A percentile compares a stretch with the other conserved stretches of the same genome.
Evolutionary conservation across 2,797 vertebrate species (phyloP).

Genomic region (Sebastes alutus): DNA sequence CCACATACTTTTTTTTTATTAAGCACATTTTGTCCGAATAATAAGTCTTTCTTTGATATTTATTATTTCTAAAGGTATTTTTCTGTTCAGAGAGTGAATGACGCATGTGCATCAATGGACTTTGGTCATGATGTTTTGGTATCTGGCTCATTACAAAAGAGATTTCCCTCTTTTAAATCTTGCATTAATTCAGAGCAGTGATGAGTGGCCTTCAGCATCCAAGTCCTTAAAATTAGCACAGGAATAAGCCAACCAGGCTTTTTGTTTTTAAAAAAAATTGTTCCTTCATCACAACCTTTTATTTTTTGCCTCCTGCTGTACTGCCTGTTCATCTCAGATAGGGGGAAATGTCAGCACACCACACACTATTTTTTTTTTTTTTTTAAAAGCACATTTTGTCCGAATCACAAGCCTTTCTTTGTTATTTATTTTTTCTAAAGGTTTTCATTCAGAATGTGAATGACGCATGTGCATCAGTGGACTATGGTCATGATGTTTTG

Average conservation of each 20-base stretch:
- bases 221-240: background rate
- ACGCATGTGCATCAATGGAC: background rate
- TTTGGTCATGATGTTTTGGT: background rate
- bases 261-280: background rate
- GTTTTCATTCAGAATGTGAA: background rate
- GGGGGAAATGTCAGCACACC: background rate
- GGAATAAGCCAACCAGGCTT: background rate
- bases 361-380: background rate
- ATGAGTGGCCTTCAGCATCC: conserved; percentile 1
- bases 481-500: background rate
- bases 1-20: no score
- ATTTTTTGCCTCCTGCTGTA: background rate
- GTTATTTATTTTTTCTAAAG: background rate
- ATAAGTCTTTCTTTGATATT: background rate
- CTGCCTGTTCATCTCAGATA: background rate
- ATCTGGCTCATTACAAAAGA: background rate
- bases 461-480: background rate
- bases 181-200: background rate
- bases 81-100: background rate
- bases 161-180: background rate
- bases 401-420: background rate
- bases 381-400: no score
- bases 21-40: background rate
- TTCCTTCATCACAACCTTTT: background rate
- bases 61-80: background rate